phyloP scores from a whole-genome alignment of 1,140 invertebrate genomes.

The Ostrea denselamellosa region DNA sequence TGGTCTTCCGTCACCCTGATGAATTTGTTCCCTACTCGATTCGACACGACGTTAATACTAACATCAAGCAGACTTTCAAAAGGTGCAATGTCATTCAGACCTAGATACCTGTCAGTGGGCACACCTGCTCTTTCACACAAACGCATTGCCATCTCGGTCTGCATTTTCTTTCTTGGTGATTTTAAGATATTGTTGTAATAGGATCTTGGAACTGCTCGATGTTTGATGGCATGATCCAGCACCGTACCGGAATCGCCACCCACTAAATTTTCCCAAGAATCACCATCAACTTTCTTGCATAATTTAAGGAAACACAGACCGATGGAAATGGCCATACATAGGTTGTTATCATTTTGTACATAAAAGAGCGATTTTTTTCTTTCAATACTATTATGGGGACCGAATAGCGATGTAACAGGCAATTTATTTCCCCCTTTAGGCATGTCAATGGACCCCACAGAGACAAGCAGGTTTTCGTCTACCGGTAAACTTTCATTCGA shows the following conservation, averaged over 20 bases:
- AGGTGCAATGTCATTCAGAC: slow-evolving; percentile 45
- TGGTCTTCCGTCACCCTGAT: slow-evolving; percentile 29
- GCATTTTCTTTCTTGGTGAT: slow-evolving; percentile 37
- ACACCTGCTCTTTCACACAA: slow-evolving; percentile 43
- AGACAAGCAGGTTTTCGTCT: slow-evolving; percentile 31
- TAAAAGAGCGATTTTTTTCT: slow-evolving; percentile 46
- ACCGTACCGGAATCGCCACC: not conserved
- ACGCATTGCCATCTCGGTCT: slow-evolving; percentile 36
- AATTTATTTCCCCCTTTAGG: slow-evolving; percentile 41
- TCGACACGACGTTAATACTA: slow-evolving; percentile 34
- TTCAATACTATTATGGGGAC: slow-evolving; percentile 36
- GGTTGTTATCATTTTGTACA: slow-evolving; percentile 49
- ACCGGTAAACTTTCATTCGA: slow-evolving; percentile 37
- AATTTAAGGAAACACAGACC: slow-evolving; percentile 40
- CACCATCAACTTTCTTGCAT: slow-evolving; percentile 29
- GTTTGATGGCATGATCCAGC: slow-evolving; percentile 23
- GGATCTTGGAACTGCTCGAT: not conserved
- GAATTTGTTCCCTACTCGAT: slow-evolving; percentile 50
- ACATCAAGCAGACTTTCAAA: slow-evolving; percentile 45
- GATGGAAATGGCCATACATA: slow-evolving; percentile 34
- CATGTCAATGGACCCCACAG: slow-evolving; percentile 36
- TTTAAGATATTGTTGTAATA: slow-evolving; percentile 35
- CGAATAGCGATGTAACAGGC: slow-evolving; percentile 2
- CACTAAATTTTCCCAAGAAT: slow-evolving; percentile 33
- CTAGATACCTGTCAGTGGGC: slow-evolving; percentile 25